Percentiles rank a stretch among this genome's conserved stretches.
phyloP scores from a whole-genome alignment of 2,888 invertebrate genomes.

The Julus scandinavius region DNA sequence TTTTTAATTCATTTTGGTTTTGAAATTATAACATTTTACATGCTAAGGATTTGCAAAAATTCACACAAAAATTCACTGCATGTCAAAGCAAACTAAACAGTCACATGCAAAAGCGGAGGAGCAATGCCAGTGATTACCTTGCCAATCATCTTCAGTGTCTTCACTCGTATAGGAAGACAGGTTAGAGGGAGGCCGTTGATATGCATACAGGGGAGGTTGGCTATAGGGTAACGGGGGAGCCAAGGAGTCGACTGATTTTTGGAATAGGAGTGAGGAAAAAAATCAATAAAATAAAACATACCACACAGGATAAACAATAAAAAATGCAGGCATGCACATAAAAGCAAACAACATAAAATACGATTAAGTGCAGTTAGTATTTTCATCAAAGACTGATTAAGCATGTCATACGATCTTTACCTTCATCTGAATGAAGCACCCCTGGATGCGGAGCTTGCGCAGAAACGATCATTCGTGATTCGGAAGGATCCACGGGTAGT shows the following conservation, averaged over 20 bases:
- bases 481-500: neutral
- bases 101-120: neutral
- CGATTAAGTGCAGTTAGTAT: slow-evolving; percentile 28
- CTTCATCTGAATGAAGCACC: neutral
- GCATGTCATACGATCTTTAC: neutral
- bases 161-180: slow-evolving; percentile 56
- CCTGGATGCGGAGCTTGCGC: neutral
- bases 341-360: slow-evolving; percentile 1
- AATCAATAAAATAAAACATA: slow-evolving; percentile 14
- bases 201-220: slow-evolving; percentile 57
- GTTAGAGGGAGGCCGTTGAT: slow-evolving; percentile 56
- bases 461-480: neutral
- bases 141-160: slow-evolving; percentile 57
- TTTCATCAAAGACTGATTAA: neutral
- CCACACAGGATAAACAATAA: slow-evolving; percentile 30
- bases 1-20: too few species aligned
- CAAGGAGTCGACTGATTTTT: neutral
- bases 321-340: neutral
- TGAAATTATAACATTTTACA: too few species aligned
- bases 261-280: slow-evolving; percentile 1
- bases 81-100: neutral
- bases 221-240: slow-evolving; percentile 59
- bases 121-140: slow-evolving; percentile 45
- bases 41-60: too few species aligned
- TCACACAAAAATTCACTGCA: neutral